phyloP scores from a whole-genome alignment of 2,797 vertebrate species.

The Pipistrellus pipistrellus region DNA sequence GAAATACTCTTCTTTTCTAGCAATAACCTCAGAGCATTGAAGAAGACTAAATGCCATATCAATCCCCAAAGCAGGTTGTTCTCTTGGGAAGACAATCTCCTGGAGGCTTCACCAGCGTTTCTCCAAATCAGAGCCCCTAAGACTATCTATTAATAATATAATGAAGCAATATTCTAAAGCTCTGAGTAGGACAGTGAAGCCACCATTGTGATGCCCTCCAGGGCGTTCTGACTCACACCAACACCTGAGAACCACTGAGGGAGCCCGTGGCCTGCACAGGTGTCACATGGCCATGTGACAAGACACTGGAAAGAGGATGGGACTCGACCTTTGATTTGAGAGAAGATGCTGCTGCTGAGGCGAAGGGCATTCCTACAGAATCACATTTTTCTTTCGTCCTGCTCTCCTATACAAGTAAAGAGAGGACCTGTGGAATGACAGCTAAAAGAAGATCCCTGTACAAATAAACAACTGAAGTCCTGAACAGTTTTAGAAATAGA shows the following conservation, averaged over 20 bases:
- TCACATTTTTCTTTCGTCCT: neutral
- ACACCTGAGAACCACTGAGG: neutral
- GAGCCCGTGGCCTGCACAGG: neutral
- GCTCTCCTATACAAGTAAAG: neutral
- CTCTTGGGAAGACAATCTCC: neutral
- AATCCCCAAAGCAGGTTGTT: neutral
- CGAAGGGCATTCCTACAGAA: neutral
- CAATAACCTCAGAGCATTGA: neutral
- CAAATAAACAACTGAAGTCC: conserved; percentile 34
- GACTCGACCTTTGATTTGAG: neutral
- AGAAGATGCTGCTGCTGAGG: neutral
- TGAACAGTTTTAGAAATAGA: neutral
- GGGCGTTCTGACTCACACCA: neutral
- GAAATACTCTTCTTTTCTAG: neutral
- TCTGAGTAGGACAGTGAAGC: neutral
- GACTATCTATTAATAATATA: too few species aligned
- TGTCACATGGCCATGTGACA: neutral
- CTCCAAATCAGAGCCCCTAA: conserved; percentile 15
- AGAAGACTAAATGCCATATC: neutral
- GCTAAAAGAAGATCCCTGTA: conserved; percentile 14
- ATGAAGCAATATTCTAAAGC: neutral
- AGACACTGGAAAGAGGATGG: neutral
- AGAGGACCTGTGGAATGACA: neutral
- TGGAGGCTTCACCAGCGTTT: neutral
- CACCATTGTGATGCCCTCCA: neutral